phyloP scores from a whole-genome alignment of 2,797 vertebrate genomes.

The Hephaestus fuliginosus region DNA sequence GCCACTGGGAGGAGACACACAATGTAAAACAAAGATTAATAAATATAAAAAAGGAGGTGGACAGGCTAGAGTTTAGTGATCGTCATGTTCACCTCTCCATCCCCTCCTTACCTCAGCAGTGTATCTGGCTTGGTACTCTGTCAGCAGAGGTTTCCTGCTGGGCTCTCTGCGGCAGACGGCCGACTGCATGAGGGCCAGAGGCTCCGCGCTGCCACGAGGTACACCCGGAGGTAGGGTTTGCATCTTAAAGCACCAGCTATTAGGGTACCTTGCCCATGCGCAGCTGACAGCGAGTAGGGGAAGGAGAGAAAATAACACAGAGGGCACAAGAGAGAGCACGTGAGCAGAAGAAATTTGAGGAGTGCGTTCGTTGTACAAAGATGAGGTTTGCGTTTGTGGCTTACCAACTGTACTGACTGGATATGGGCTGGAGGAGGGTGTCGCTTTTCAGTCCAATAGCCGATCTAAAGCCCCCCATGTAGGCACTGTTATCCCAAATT shows the following conservation, averaged over 20 bases:
- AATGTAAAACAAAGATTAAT: not conserved
- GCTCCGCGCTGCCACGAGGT: not conserved
- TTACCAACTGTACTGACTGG: constrained; percentile 17
- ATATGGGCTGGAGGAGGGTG: not conserved
- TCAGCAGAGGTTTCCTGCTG: not conserved
- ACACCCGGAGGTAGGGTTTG: constrained; percentile 1
- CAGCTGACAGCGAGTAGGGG: constrained; percentile 34
- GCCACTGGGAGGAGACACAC: constrained; percentile 29
- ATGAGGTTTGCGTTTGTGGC: not conserved
- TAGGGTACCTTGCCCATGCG: not conserved
- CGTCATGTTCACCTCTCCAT: not conserved
- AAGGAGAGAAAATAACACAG: not conserved
- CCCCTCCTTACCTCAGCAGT: constrained; percentile 6
- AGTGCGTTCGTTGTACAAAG: not conserved
- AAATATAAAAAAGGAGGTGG: not conserved
- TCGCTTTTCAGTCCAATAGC: not conserved
- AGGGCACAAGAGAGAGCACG: not conserved
- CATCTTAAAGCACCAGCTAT: not conserved
- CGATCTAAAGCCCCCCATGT: not conserved
- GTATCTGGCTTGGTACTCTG: constrained; percentile 53
- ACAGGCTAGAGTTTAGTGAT: not conserved
- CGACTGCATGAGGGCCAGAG: not conserved
- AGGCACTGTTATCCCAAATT: not conserved
- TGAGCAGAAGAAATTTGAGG: not conserved
- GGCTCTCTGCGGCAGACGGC: not conserved